Evolutionary conservation across 2,888 invertebrate species (phyloP).

Genomic region (Beris morrisii): DNA sequence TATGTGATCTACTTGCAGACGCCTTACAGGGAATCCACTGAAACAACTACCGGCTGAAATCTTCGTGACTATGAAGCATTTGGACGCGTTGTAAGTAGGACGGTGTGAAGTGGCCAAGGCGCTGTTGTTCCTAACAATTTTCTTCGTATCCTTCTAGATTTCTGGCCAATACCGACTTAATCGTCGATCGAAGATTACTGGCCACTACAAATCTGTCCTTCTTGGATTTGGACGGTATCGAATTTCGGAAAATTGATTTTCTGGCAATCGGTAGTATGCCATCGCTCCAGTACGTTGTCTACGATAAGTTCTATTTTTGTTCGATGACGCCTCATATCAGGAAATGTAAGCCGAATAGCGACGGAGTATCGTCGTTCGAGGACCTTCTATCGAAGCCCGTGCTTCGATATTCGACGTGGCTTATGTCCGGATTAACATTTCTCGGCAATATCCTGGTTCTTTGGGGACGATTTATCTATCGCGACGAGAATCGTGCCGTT

Average conservation of each 20-base stretch:
- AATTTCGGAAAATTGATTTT: slow-evolving; percentile 58
- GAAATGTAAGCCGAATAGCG: slow-evolving; percentile 63
- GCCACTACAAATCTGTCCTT: slow-evolving; percentile 51
- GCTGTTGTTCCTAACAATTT: not conserved
- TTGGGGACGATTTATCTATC: slow-evolving; percentile 62
- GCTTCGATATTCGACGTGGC: slow-evolving; percentile 64
- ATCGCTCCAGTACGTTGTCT: slow-evolving; percentile 61
- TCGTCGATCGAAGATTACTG: slow-evolving; percentile 46
- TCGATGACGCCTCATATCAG: slow-evolving; percentile 62
- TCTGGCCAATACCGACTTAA: slow-evolving; percentile 54
- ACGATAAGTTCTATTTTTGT: slow-evolving; percentile 66
- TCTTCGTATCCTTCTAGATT: slow-evolving; percentile 47
- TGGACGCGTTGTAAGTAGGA: slow-evolving; percentile 59
- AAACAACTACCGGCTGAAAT: slow-evolving; percentile 53
- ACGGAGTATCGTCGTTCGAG: slow-evolving; percentile 66
- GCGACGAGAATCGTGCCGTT: slow-evolving; percentile 65
- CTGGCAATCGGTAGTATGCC: slow-evolving; percentile 57
- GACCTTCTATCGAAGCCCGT: slow-evolving; percentile 63
- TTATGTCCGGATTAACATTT: slow-evolving; percentile 63
- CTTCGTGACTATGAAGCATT: slow-evolving; percentile 53
- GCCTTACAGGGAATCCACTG: slow-evolving; percentile 58
- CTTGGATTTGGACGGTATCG: slow-evolving; percentile 60
- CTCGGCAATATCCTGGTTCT: slow-evolving; percentile 66
- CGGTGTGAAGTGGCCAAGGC: no score
- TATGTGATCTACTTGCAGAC: slow-evolving; percentile 49